These are phyloP conservation scores for Platanista minor DNA, from an alignment of 2,113 vertebrate genomes.

Conservation along the genomic window DNA sequence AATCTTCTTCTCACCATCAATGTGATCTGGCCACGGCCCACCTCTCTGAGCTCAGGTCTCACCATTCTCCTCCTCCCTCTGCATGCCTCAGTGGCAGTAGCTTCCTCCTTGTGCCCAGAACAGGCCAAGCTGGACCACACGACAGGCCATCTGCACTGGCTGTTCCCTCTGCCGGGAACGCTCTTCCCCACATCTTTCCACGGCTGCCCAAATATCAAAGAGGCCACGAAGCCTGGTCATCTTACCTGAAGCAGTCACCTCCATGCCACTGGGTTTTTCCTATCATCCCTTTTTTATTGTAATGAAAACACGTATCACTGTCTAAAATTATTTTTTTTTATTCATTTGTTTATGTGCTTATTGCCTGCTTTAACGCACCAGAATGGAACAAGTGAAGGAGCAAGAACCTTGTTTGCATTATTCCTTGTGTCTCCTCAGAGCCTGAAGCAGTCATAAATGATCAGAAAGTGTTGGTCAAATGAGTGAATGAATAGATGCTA, in stretches of 20 bases:
- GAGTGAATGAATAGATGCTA: background rate
- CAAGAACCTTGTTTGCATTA: background rate
- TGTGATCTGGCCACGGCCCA: rapidly evolving
- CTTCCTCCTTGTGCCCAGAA: background rate
- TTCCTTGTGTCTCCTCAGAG: background rate
- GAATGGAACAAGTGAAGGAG: background rate
- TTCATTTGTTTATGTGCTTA: background rate
- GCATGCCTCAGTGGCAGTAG: rapidly evolving
- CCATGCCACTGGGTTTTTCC: background rate
- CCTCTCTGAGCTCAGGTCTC: background rate
- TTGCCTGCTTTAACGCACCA: background rate
- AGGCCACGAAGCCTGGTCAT: background rate
- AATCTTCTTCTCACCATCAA: background rate
- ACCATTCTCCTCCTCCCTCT: background rate
- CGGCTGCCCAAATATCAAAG: background rate
- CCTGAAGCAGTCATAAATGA: background rate
- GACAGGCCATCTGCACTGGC: background rate
- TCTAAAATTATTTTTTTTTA: background rate
- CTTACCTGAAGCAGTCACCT: background rate
- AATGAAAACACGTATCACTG: background rate
- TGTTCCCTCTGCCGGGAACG: background rate
- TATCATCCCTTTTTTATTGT: background rate
- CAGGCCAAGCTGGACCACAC: background rate
- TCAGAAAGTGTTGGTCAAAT: background rate
- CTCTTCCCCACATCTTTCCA: background rate